Evolutionary conservation across 2,797 vertebrate genomes (phyloP).

Genomic region (Sebastes trivittatus): DNA sequence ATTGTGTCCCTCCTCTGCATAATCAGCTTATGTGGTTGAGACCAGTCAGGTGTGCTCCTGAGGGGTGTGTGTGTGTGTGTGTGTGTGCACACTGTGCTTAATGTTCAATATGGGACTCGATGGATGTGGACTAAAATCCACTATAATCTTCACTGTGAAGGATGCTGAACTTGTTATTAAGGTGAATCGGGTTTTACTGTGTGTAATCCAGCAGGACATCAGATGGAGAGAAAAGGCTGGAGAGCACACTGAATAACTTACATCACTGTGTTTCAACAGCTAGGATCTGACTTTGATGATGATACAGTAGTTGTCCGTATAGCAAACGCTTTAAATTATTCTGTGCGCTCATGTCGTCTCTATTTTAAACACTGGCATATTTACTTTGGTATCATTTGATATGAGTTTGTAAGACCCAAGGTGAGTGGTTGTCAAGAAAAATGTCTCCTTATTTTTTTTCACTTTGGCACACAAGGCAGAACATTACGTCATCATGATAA

Average conservation of each 20-base stretch:
- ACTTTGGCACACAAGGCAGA: not conserved
- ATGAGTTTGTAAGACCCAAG: not conserved
- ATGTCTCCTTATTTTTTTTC: not conserved
- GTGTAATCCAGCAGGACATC: slow-evolving; percentile 22
- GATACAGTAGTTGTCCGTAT: not conserved
- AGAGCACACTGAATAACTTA: not conserved
- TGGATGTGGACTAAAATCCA: slow-evolving; percentile 39
- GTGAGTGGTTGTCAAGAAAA: not conserved
- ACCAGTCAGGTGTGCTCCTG: slow-evolving; percentile 58
- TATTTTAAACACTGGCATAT: not conserved
- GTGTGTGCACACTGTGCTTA: not conserved
- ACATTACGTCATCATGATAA: not conserved
- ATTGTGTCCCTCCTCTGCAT: slow-evolving; percentile 70
- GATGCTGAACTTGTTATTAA: slow-evolving; percentile 9
- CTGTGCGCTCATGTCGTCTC: not conserved
- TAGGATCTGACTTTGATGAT: not conserved
- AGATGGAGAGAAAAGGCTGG: not conserved
- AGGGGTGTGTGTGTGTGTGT: not conserved
- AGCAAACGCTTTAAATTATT: too few relatives aligned
- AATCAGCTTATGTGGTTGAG: slow-evolving; percentile 70
- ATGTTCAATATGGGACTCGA: slow-evolving; percentile 2
- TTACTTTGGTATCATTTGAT: not conserved
- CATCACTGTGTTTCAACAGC: not conserved
- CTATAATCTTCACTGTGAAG: slow-evolving; percentile 34
- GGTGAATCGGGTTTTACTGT: not conserved